These are phyloP conservation scores for Trisateles emortualis DNA, from an alignment of 2,888 invertebrate genomes.

Conservation along the genomic window DNA sequence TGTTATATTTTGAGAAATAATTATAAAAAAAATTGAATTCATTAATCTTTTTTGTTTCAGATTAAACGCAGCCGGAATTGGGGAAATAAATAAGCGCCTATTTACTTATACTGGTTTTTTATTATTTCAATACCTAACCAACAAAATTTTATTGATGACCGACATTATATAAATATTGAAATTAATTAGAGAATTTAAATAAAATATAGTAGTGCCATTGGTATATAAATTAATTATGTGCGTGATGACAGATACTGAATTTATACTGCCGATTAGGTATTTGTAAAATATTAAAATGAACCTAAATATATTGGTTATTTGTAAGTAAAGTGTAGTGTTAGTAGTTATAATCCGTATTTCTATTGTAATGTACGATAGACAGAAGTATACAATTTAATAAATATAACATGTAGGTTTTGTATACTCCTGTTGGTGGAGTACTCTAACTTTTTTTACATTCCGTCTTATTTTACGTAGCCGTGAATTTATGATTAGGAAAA, in stretches of 20 bases:
- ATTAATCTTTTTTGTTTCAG: slow-evolving; percentile 18
- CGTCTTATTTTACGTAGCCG: no score
- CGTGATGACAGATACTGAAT: not conserved
- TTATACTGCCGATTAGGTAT: not conserved
- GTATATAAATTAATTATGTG: not conserved
- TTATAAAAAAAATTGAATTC: not conserved
- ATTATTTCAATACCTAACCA: not conserved
- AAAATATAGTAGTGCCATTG: not conserved
- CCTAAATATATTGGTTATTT: not conserved
- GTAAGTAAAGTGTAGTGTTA: not conserved
- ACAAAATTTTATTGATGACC: not conserved
- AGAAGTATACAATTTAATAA: no score
- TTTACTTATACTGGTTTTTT: not conserved
- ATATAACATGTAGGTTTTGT: no score
- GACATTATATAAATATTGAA: not conserved
- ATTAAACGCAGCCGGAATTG: not conserved
- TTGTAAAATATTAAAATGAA: not conserved
- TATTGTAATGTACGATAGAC: no score
- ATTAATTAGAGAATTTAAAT: not conserved
- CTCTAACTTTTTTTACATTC: no score
- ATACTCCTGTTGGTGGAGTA: no score
- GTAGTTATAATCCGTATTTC: no score
- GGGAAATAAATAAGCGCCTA: slow-evolving; percentile 2
- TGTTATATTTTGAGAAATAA: not conserved
- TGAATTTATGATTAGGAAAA: no score